Evolutionary conservation across 2,797 vertebrate species (phyloP).

Genomic region (Nyctalus aviator): DNA sequence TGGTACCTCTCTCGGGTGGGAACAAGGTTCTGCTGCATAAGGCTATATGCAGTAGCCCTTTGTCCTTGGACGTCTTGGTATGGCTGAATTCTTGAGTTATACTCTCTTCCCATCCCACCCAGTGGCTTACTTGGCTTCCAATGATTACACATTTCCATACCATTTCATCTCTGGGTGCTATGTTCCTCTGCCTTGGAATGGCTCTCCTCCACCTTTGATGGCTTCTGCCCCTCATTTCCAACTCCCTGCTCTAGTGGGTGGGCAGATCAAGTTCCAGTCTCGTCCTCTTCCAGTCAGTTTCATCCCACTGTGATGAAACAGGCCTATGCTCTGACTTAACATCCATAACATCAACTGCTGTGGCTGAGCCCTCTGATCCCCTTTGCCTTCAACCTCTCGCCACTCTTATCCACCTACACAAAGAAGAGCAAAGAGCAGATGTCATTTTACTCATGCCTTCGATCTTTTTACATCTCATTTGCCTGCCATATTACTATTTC

Average conservation of each 20-base stretch:
- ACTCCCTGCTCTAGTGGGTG: background rate
- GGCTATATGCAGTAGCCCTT: background rate
- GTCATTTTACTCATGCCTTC: background rate
- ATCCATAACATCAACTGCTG: background rate
- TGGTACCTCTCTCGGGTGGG: background rate
- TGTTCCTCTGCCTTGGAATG: background rate
- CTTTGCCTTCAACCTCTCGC: background rate
- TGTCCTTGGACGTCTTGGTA: background rate
- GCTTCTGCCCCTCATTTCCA: background rate
- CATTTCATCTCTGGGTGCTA: background rate
- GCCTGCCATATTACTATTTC: background rate
- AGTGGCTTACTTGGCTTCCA: background rate
- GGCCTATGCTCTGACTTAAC: background rate
- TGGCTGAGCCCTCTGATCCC: background rate
- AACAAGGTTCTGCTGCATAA: background rate
- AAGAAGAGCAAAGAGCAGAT: background rate
- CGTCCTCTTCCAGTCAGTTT: background rate
- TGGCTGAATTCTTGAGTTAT: background rate
- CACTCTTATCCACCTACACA: background rate
- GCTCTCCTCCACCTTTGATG: background rate
- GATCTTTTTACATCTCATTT: background rate
- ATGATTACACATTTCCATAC: background rate
- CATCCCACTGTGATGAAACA: background rate
- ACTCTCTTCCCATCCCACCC: background rate
- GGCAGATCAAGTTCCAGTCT: background rate